Percentiles rank a stretch among this genome's conserved stretches.
Conservation (phyloP, 2,888 invertebrate genomes). For the Torymus tubicola region DNA sequence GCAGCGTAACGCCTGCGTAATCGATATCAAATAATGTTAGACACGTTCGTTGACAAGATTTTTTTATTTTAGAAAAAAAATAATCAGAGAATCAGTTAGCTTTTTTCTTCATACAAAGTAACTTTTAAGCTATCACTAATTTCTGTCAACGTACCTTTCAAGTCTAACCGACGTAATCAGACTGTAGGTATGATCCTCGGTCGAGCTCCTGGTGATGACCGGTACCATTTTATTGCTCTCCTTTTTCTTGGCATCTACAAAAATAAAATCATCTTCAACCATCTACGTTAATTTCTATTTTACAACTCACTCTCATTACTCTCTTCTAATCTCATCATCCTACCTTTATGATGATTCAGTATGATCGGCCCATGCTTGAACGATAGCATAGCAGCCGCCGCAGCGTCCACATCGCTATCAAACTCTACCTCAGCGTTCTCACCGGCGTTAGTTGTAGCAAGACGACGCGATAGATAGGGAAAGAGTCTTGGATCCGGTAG, state of each 20-base stretch:
- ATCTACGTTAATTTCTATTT: no score
- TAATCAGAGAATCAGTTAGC: no score
- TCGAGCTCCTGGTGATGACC: conserved; percentile 91
- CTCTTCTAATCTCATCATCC: neutral
- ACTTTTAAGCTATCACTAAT: no score
- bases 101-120: no score
- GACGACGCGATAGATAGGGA: conserved; percentile 87
- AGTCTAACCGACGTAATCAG: conserved; percentile 72
- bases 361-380: conserved; percentile 90
- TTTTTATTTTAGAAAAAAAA: no score
- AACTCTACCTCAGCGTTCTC: conserved; percentile 79
- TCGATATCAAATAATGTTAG: no score
- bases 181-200: conserved; percentile 96
- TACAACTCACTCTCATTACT: no score
- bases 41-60: no score
- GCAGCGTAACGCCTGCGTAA: conserved; percentile 24
- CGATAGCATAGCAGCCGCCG: conserved; percentile 91
- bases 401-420: conserved; percentile 82
- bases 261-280: neutral
- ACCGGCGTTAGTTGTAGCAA: conserved; percentile 77
- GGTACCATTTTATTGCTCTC: conserved; percentile 75
- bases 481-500: conserved; percentile 88
- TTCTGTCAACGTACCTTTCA: conserved; percentile 66
- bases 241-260: conserved; percentile 72
- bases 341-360: conserved; percentile 76